Evolutionary conservation across 2,113 vertebrate genomes (phyloP), one percentile per base, ranked within the genome.

Genomic region (Brachypodius melanocephalos): DNA sequence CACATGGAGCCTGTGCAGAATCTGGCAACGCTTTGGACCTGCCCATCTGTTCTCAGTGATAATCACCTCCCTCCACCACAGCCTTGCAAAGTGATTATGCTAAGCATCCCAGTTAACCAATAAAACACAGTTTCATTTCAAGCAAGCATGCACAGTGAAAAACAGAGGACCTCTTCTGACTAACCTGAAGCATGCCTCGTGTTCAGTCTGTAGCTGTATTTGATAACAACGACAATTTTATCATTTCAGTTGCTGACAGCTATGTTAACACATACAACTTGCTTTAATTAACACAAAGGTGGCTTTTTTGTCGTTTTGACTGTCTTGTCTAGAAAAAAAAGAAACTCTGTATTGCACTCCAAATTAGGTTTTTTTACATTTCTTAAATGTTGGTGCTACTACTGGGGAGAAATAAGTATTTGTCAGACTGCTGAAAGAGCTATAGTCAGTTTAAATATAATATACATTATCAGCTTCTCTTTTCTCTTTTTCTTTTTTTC

Each of bases 11-110:
- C 95, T 91, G 95, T 97, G 97, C 96, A 97, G 97, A 95, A 98
- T 97, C 98, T 98, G 98, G 97, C 97, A 98, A 97, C n/a, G 98
- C 97, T 97, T 96, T 94, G 97, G 98, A 98, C 97, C 97, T 98
- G 96, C 98, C 98, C 98, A 98, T 99, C 98, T 98, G 98, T 97
- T 98, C 98, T 96, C 97, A 90, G 97, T 98, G 98, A 98, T 99
- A 98, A 99, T 98, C 98, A 98, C 98, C 98, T 98, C 98, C 99
- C 98, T 98, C 98, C 91, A 97, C 98, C 98, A 97, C 98, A 97
- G 97, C 97, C 98, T 98, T 96, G 98, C 97, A 97, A 98, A 98
- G 98, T 98, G 98, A 98, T 98, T 99, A 98, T 98, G 96, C 98
- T 98, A 98, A 98, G 98, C 98, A 98, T 98, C 93, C 93, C 95